Evolutionary conservation across 2,113 vertebrate genomes (phyloP), one percentile per base, ranked within the genome.

Genomic region (Petaurus breviceps): DNA sequence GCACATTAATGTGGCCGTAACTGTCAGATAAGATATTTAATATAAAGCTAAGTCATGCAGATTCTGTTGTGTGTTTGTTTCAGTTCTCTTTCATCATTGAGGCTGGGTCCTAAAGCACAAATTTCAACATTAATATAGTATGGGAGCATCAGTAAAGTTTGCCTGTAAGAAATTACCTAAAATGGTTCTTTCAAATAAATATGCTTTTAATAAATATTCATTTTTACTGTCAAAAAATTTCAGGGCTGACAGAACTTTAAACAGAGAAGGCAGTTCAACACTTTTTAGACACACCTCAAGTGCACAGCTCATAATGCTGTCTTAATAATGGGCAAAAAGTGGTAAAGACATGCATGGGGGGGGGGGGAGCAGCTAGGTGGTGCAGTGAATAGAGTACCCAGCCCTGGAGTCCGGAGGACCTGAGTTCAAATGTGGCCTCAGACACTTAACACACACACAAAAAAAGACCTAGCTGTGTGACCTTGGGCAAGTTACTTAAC

Each of bases 11-110:
- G 95, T 53, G 93, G 50, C 49, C 93, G 94, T 0, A 91, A 94
- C 93, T 95, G 93, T 92, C 94, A 95, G 95, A 95, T 98, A 95
- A 97, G 96, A 96, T 93, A 94, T 98, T 97, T 95, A 93, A 94
- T 95, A 93, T 92, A 96, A 97, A 93, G 93, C 0, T 89, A 95
- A 95, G 94, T 96, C 90, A 77, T 97, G 0, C 77, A 98, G 97
- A 92, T 97, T 97, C 90, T 93, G 3, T 94, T 97, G 89, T 97
- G 77, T 93, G 77, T 93, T 94, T 94, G 14, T 94, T 93, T 95
- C 50, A 95, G 92, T 94, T 51, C 90, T 46, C 96, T 97, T 53
- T 77, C 28, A 94, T 53, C 54, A 94, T 0, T n/a, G 57, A 61
- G 77, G 49, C 93, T 53, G 1, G 54, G 24, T 94, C 57, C 94